Conservation (phyloP, 2,797 vertebrate species). For the Artibeus jamaicensis region DNA sequence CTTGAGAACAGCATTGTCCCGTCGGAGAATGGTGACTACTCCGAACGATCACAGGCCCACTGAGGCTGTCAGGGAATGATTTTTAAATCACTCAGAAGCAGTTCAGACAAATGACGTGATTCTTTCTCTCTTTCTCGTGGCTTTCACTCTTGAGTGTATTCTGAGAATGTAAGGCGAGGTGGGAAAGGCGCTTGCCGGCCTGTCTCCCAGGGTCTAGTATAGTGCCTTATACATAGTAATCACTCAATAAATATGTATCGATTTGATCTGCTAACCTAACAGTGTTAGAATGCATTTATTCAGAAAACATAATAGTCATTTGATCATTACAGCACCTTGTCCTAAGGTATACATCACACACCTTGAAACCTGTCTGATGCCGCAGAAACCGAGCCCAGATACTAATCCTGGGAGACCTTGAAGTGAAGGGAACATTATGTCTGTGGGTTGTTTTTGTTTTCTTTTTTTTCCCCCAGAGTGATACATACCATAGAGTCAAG, state of each 20-base stretch:
- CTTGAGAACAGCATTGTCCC: not conserved
- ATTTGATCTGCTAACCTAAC: constrained; percentile 65
- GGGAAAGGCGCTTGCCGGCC: not conserved
- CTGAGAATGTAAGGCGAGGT: not conserved
- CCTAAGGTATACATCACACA: not conserved
- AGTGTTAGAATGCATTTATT: constrained; percentile 64
- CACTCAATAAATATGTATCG: constrained; percentile 71
- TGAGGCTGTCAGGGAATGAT: not conserved
- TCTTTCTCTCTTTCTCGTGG: not conserved
- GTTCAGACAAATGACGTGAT: not conserved
- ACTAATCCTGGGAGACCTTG: constrained; percentile 80
- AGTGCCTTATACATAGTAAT: constrained; percentile 53
- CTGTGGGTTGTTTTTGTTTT: constrained; percentile 57
- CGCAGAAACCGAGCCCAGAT: constrained; percentile 48
- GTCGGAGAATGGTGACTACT: not conserved
- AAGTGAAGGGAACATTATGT: constrained; percentile 69
- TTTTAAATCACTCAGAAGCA: not conserved
- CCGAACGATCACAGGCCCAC: not conserved
- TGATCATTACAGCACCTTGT: constrained; percentile 26
- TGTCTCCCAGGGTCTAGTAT: not conserved
- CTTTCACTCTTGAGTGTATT: not conserved
- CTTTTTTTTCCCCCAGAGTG: constrained; percentile 32
- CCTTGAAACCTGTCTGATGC: constrained; percentile 39
- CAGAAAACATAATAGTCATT: constrained; percentile 43
- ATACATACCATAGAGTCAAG: constrained; percentile 72